These are phyloP conservation scores for Aricia artaxerxes DNA, from an alignment of 2,888 invertebrate species.

Conservation along the genomic window DNA sequence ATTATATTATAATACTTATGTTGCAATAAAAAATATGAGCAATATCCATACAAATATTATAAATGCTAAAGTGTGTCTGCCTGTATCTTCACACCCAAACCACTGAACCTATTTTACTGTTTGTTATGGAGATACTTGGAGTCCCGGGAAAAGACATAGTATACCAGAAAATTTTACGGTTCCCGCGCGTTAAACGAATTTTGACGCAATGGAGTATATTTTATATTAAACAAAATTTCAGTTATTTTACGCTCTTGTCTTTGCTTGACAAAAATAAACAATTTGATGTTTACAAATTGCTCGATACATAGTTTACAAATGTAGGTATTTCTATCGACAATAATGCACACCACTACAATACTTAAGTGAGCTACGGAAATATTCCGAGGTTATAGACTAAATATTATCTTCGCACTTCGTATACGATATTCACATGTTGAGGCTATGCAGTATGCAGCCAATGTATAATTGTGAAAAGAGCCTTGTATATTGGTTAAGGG, in stretches of 20 bases:
- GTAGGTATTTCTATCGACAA: background rate
- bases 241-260: background rate
- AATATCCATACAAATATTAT: no score
- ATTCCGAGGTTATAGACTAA: constrained; percentile 1
- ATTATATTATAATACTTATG: no score
- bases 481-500: background rate
- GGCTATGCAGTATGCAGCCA: background rate
- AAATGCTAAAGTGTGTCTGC: no score
- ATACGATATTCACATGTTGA: background rate
- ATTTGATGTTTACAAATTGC: background rate
- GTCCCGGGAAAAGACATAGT: no score
- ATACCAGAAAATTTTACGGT: no score
- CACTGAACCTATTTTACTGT: no score
- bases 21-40: no score
- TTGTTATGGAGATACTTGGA: no score
- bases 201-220: no score
- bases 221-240: background rate
- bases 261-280: background rate
- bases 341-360: background rate
- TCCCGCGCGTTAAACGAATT: no score
- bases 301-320: background rate
- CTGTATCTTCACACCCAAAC: no score
- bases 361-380: constrained; percentile 11
- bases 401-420: background rate
- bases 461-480: background rate